Evolutionary conservation across 2,888 invertebrate species (phyloP).

Genomic region (Metellina segmentata): DNA sequence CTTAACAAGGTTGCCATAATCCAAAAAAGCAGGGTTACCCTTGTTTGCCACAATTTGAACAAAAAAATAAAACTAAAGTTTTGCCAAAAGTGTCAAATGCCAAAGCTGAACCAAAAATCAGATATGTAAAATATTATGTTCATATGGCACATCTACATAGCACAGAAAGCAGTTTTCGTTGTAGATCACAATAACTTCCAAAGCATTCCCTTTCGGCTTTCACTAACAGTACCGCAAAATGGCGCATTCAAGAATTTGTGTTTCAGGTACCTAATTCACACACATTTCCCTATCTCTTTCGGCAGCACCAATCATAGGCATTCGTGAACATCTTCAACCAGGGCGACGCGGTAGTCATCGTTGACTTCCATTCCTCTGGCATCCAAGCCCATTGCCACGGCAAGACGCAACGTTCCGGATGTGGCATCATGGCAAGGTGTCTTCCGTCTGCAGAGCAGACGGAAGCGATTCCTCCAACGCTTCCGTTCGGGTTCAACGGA

Average conservation of each 20-base stretch:
- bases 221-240: neutral
- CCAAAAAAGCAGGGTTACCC: no score
- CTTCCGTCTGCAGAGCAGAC: slow-evolving; percentile 94
- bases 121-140: no score
- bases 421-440: slow-evolving; percentile 99
- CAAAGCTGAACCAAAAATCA: no score
- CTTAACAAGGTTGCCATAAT: no score
- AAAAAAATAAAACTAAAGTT: no score
- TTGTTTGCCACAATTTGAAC: no score
- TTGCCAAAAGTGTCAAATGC: no score
- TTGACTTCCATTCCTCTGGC: slow-evolving; percentile 80
- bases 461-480: slow-evolving; percentile 91
- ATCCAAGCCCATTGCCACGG: slow-evolving; percentile 94
- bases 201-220: neutral
- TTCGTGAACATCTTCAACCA: slow-evolving; percentile 96
- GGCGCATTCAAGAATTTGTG: neutral
- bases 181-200: neutral
- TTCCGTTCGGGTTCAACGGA: slow-evolving; percentile 97
- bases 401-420: slow-evolving; percentile 95
- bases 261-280: neutral
- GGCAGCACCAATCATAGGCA: slow-evolving; percentile 83
- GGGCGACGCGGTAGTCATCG: slow-evolving; percentile 85
- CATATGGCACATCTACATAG: neutral
- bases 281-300: slow-evolving; percentile 25
- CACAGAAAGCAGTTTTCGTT: neutral